phyloP scores from a whole-genome alignment of 2,113 vertebrate species.

The Chlamydotis undulata region DNA sequence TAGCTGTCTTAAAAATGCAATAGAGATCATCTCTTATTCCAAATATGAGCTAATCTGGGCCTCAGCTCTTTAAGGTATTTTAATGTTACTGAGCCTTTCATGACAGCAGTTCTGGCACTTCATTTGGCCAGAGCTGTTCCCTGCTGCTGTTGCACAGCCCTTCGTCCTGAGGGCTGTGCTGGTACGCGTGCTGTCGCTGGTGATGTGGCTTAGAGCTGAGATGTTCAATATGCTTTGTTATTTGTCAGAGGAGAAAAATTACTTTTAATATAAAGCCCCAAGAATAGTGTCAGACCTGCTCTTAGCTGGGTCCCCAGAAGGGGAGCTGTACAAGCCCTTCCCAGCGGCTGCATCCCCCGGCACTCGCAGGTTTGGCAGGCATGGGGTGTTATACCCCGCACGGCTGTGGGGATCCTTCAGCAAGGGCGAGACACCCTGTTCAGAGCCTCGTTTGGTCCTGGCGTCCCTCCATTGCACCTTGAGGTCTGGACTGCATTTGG shows the following conservation, averaged over 20 bases:
- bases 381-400: neutral
- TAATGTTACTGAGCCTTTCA: neutral
- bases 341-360: neutral
- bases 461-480: neutral
- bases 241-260: neutral
- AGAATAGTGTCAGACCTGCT: neutral
- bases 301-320: neutral
- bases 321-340: neutral
- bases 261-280: neutral
- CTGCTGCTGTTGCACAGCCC: accelerated
- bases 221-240: neutral
- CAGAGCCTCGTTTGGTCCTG: neutral
- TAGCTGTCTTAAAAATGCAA: neutral
- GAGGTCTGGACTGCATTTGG: neutral
- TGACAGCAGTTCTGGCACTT: neutral
- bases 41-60: neutral
- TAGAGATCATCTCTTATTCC: neutral
- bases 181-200: accelerated
- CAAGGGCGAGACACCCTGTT: neutral
- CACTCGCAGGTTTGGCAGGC: neutral
- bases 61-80: neutral
- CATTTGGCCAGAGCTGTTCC: neutral
- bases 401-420: neutral
- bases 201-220: neutral
- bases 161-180: neutral